Base-by-base conservation (phyloP, 2,888 invertebrate species). In the Beris morrisii region DNA sequence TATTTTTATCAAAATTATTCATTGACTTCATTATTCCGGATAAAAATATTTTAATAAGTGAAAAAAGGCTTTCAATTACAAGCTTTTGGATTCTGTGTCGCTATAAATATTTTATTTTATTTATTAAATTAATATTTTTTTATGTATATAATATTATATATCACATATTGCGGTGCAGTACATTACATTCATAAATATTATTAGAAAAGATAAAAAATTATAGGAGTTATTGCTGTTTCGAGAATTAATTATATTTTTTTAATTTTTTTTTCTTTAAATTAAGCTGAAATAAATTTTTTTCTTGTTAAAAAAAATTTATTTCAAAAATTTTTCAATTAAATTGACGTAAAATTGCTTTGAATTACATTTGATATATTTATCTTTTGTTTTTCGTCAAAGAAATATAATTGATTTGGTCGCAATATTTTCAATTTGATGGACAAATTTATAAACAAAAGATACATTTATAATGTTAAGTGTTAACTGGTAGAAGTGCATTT, bases 81-180 rank as follows among this genome's bases (percentile, higher is more conserved):
- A 9, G 1, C 15, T 44, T 12, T 56, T 13, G 12, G 11, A n/a
- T 38, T 56, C 2, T 7, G 15, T 43, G 3, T 53, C 15, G 15
- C 7, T 28, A 15, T 53, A 30, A 30, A 5, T 15, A 53, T 28
- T 28, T 30, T 15, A 53, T 28, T 28, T 30, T 15, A 28, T 11
- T 48, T 13, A n/a, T 13, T 53, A 28, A 53, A 55, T 64, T 53
- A 30, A 43, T 64, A 53, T 22, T 54, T 64, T 63, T 52, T 58
- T 65, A 32, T 54, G 43, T 43, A 52, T 50, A 57, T 65, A 31
- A 31, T 12, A 48, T 30, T 61, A 30, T 67, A 63, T 68, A 68
- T 66, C 66, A 66, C 66, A 68, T 59, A 59, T 59, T 66, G 63
- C 68, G 66, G 68, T 68, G 66, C 68, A 66, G 65, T 68, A 64